Conservation (phyloP, 2,888 invertebrate species). For the Macropis europaea region DNA sequence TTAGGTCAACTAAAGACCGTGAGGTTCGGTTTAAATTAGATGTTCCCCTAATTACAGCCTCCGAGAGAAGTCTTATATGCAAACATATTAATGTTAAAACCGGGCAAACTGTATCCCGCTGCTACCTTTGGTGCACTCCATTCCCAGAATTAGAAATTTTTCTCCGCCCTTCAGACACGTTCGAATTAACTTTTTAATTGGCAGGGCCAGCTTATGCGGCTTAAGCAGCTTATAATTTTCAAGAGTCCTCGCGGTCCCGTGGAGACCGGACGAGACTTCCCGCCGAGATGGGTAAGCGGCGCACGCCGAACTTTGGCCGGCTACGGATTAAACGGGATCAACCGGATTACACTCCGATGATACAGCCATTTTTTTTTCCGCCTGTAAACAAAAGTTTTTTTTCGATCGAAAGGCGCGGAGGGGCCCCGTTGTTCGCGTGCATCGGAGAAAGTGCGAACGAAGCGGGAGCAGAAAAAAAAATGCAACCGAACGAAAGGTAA, state of each 20-base stretch:
- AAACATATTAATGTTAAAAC: too few relatives aligned
- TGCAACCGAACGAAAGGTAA: constrained; percentile 13
- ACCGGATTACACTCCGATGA: constrained; percentile 7
- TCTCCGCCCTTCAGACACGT: too few relatives aligned
- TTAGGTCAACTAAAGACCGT: too few relatives aligned
- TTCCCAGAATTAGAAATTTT: too few relatives aligned
- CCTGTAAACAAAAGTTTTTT: neutral
- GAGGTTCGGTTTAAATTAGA: too few relatives aligned
- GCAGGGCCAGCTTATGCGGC: neutral
- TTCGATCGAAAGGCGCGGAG: neutral
- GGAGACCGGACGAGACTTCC: neutral
- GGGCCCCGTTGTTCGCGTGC: neutral
- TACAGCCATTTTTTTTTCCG: constrained; percentile 2
- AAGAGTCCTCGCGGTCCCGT: neutral
- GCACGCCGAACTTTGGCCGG: neutral
- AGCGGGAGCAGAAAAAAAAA: constrained; percentile 1
- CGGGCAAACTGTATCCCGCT: too few relatives aligned
- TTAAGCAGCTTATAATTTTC: constrained; percentile 26
- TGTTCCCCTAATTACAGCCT: too few relatives aligned
- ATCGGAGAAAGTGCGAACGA: neutral
- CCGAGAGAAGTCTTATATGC: too few relatives aligned
- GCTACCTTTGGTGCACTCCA: too few relatives aligned
- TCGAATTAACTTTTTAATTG: too few relatives aligned
- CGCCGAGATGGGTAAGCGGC: neutral
- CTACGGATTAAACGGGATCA: constrained; percentile 20